These are phyloP conservation scores for Orthonyx spaldingii DNA, from an alignment of 2,113 vertebrate genomes.

Conservation along the genomic window DNA sequence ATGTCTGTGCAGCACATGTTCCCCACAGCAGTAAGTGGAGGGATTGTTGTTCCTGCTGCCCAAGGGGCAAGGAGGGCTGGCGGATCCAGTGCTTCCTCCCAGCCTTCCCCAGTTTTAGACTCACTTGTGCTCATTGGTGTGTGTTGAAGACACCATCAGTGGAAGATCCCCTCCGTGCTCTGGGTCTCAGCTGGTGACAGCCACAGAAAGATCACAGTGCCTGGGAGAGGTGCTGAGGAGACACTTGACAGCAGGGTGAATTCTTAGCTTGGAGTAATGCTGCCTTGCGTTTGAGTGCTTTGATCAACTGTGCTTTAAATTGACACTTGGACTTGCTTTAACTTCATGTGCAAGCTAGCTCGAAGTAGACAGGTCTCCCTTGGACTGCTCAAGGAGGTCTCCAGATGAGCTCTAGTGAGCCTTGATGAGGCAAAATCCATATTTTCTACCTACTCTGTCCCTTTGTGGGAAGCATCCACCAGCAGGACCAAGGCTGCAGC, in stretches of 20 bases:
- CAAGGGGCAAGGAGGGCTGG: not conserved
- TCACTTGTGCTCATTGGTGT: accelerated
- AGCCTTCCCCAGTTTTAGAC: not conserved
- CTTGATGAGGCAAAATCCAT: not conserved
- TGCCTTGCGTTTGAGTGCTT: not conserved
- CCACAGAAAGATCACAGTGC: not conserved
- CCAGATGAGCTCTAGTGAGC: conserved; percentile 25
- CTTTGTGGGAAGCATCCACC: not conserved
- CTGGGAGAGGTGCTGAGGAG: not conserved
- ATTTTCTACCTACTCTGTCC: not conserved
- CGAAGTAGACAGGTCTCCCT: not conserved
- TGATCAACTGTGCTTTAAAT: not conserved
- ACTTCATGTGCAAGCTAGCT: not conserved
- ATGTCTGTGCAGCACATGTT: conserved; percentile 32
- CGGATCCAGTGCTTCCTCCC: not conserved
- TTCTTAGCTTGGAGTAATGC: not conserved
- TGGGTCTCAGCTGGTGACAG: not conserved
- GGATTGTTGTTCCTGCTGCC: not conserved
- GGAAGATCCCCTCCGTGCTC: not conserved
- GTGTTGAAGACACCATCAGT: not conserved
- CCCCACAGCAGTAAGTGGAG: not conserved
- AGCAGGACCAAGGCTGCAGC: not conserved
- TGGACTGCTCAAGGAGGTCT: not conserved
- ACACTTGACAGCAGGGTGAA: not conserved
- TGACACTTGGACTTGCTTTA: conserved; percentile 8